Evolutionary conservation across 2,113 vertebrate genomes (phyloP).

Genomic region (Alethe diademata): DNA sequence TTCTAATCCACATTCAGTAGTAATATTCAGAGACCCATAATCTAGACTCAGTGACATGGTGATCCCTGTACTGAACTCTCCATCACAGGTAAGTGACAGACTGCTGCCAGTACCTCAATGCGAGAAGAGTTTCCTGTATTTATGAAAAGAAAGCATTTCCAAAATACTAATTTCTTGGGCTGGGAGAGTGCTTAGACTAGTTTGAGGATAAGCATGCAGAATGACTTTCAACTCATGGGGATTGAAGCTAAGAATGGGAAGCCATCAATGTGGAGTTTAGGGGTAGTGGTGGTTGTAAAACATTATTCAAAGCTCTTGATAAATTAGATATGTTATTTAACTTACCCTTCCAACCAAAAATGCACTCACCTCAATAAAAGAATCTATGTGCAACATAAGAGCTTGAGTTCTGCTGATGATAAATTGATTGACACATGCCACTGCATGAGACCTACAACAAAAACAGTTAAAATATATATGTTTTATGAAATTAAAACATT

Average conservation of each 20-base stretch:
- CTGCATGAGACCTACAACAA: conserved; percentile 89
- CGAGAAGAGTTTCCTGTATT: not conserved
- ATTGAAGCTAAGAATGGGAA: not conserved
- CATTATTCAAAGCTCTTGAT: not conserved
- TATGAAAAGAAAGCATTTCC: not conserved
- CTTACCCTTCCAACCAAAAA: not conserved
- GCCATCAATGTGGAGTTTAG: not conserved
- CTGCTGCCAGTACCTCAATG: not conserved
- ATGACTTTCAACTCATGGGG: not conserved
- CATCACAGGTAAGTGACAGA: not conserved
- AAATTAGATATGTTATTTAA: not conserved
- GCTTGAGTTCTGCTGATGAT: conserved; percentile 98
- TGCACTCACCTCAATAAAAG: conserved; percentile 89
- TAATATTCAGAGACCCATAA: not conserved
- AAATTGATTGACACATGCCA: conserved; percentile 97
- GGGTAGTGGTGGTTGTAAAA: not conserved
- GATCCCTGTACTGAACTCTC: not conserved
- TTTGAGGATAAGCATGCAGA: not conserved
- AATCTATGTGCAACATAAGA: conserved; percentile 96
- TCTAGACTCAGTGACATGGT: not conserved
- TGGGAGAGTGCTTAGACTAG: not conserved
- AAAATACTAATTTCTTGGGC: not conserved
- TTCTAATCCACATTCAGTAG: not conserved
- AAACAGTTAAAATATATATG: not conserved
- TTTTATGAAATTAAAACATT: not conserved